Conservation (phyloP, 2,888 invertebrate species). For the Neoscelio sp. region DNA sequence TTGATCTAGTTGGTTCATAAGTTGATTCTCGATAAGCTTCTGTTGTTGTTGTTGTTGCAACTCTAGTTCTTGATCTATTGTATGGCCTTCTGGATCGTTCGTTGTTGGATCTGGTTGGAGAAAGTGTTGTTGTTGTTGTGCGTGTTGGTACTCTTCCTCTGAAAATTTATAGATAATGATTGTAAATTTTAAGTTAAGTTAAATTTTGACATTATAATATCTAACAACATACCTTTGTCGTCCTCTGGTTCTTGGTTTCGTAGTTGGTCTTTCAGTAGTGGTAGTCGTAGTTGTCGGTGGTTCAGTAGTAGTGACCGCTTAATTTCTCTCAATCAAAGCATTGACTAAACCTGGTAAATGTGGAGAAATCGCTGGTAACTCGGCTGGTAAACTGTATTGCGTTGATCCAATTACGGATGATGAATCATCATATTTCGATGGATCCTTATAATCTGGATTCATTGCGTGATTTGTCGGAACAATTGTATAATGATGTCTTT, state of each 20-base stretch:
- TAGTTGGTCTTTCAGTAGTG: slow-evolving; percentile 71
- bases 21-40: slow-evolving; percentile 77
- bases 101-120: slow-evolving; percentile 64
- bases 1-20: slow-evolving; percentile 78
- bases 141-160: slow-evolving; percentile 75
- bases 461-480: slow-evolving; percentile 67
- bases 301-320: slow-evolving; percentile 73
- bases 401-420: slow-evolving; percentile 80
- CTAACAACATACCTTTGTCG: slow-evolving; percentile 73
- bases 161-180: slow-evolving; percentile 18
- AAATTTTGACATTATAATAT: slow-evolving; percentile 3
- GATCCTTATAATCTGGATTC: slow-evolving; percentile 66
- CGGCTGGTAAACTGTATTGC: slow-evolving; percentile 84
- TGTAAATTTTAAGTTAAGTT: slow-evolving; percentile 12
- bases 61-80: slow-evolving; percentile 77
- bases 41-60: slow-evolving; percentile 77
- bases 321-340: slow-evolving; percentile 85
- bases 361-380: slow-evolving; percentile 85
- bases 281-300: slow-evolving; percentile 72
- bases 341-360: slow-evolving; percentile 86
- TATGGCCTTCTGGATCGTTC: slow-evolving; percentile 78
- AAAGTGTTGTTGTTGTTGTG: slow-evolving; percentile 73
- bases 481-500: slow-evolving; percentile 68
- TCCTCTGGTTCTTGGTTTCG: slow-evolving; percentile 76
- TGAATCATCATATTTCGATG: slow-evolving; percentile 55